phyloP scores from a whole-genome alignment of 92 coral and sea anemone species.

The Phenganax marumi region DNA sequence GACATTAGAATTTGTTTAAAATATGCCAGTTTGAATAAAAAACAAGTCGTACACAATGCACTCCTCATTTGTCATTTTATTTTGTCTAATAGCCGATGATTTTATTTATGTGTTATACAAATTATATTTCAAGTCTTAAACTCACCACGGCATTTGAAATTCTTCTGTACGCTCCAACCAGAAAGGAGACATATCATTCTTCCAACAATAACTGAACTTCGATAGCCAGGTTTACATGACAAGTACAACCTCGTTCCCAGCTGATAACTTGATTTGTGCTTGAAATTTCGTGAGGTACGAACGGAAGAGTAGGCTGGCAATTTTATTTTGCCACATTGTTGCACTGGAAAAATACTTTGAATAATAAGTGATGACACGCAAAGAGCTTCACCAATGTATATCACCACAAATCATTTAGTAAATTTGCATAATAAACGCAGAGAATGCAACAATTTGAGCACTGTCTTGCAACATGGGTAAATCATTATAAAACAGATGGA shows the following conservation, averaged over 20 bases:
- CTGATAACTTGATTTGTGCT: slow-evolving; percentile 20
- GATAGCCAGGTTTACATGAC: slow-evolving; percentile 62
- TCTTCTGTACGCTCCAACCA: slow-evolving; percentile 28
- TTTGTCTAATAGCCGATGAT: no score
- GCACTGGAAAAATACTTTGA: neutral
- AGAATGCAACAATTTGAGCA: no score
- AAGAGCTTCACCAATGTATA: no score
- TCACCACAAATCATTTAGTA: no score
- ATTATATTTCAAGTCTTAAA: neutral
- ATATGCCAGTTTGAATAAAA: no score
- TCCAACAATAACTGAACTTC: slow-evolving; percentile 22
- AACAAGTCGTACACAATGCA: no score
- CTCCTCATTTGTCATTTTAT: no score
- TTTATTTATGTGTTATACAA: neutral
- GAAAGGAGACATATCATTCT: slow-evolving; percentile 14
- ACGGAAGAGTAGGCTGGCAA: slow-evolving; percentile 16
- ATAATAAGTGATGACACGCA: no score
- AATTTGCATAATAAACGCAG: no score
- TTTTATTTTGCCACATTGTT: slow-evolving; percentile 1
- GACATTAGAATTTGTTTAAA: no score
- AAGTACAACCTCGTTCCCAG: slow-evolving; percentile 48
- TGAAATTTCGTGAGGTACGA: slow-evolving; percentile 33
- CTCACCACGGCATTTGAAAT: slow-evolving; percentile 61
- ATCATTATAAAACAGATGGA: no score
- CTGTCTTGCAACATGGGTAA: no score